These are phyloP conservation scores for Ceratosolen fusciceps DNA, from an alignment of 1,140 invertebrate genomes.

Conservation along the genomic window DNA sequence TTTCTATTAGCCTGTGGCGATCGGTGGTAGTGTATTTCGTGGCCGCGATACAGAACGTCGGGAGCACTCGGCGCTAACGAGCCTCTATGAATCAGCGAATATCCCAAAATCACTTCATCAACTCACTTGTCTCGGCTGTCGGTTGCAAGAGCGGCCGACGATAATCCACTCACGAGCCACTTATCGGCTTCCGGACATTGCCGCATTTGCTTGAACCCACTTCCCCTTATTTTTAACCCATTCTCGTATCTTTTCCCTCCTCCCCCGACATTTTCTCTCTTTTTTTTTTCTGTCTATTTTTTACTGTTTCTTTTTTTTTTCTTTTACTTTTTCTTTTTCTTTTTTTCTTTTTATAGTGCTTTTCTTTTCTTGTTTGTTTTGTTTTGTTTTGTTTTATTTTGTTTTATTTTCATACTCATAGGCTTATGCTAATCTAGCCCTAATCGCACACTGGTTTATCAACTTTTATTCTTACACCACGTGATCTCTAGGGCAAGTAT, in stretches of 20 bases:
- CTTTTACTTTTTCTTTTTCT: too few species aligned
- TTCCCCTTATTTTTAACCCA: background rate
- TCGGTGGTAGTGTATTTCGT: background rate
- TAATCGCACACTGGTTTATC: too few species aligned
- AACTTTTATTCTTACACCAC: too few species aligned
- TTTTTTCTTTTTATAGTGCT: too few species aligned
- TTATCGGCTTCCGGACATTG: background rate
- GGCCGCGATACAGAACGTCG: background rate
- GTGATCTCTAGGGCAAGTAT: too few species aligned
- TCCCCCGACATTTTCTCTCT: background rate
- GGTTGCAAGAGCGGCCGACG: conserved; percentile 3
- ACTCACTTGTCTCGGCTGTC: conserved; percentile 32
- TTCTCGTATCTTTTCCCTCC: background rate
- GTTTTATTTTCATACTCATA: too few species aligned
- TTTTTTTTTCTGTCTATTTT: background rate
- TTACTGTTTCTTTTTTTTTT: too few species aligned
- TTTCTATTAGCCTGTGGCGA: conserved; percentile 36
- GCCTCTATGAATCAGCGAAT: conserved; percentile 40
- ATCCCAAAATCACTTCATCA: conserved; percentile 45
- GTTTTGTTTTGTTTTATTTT: too few species aligned
- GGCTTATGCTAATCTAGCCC: too few species aligned
- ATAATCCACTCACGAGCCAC: conserved; percentile 16
- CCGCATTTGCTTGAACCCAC: background rate
- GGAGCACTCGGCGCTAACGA: conserved; percentile 36
- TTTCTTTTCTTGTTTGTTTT: too few species aligned